Percentiles rank a stretch among this genome's conserved stretches.
These are phyloP conservation scores for Pantherophis vulpinus DNA, from an alignment of 2,797 vertebrate species.

Conservation along the genomic window DNA sequence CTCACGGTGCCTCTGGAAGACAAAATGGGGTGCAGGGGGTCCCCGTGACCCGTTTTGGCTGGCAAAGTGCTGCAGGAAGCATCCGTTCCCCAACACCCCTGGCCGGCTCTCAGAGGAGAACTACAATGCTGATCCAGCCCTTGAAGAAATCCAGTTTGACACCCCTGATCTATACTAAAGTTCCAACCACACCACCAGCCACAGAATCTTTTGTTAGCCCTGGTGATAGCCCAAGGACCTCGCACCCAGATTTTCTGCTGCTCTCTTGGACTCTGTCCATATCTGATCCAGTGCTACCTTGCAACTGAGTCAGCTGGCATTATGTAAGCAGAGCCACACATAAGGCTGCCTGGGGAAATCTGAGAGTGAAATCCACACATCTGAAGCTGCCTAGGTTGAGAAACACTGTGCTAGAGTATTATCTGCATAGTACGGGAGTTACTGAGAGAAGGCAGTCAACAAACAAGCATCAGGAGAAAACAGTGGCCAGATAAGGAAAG, in stretches of 20 bases:
- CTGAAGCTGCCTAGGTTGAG: background rate
- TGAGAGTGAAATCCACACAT: background rate
- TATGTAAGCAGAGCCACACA: background rate
- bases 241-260: background rate
- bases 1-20: too few species aligned
- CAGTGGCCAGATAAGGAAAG: background rate
- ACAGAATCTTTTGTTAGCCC: background rate
- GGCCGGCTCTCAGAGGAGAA: too few species aligned
- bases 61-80: too few species aligned
- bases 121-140: too few species aligned
- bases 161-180: background rate
- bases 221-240: background rate
- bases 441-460: background rate
- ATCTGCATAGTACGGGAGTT: background rate
- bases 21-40: too few species aligned
- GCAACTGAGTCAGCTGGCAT: too few species aligned
- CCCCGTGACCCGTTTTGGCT: too few species aligned
- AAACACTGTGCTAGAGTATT: background rate
- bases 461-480: background rate
- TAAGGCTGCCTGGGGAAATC: background rate
- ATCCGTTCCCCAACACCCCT: too few species aligned
- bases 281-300: background rate
- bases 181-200: background rate
- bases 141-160: too few species aligned
- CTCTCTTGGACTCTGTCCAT: background rate